Evolutionary conservation across 2,113 vertebrate species (phyloP), one percentile per base, ranked within the genome.

Genomic region (Otis tarda): DNA sequence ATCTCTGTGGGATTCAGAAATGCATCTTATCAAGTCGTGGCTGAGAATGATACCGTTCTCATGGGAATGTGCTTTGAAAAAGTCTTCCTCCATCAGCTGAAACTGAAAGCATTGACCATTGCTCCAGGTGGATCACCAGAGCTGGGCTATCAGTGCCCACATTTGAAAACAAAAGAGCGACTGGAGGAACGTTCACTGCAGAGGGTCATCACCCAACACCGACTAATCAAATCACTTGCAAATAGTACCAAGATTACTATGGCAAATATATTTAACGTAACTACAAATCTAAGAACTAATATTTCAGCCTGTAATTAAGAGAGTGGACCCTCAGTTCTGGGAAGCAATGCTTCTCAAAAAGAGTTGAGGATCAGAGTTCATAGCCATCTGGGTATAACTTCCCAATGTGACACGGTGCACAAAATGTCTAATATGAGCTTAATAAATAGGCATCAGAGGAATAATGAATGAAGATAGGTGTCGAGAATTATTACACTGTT

Each of bases 391-490:
- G 14, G 28, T 83, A 74, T 96, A 96, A 95, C 85, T 95, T 97
- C 55, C 59, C 52, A 77, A 27, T 12, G 47, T 93, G 93, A 95
- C 94, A 94, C n/a, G 60, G 45, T 91, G 92, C 74, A 93, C 67
- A 83, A 76, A 83, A 80, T 93, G 91, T 96, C 94, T 61, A 91
- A 56, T 87, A 65, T 67, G 82, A 95, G n/a, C 78, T 95, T 96
- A 96, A 97, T 68, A 89, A 95, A 96, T 96, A 95, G 90, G 78
- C 89, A 97, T 95, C 95, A 86, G 82, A 96, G 94, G 93, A 95
- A 94, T 95, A 96, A 96, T 96, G 95, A 97, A 97, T 96, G 92
- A 93, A 95, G 95, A 94, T 93, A 96, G 92, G 91, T 95, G 96
- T 89, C 87, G 12, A 95, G 92, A 95, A 74, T 96, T 93, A 95